Evolutionary conservation across 2,888 invertebrate genomes (phyloP).

Genomic region (Mayetiola destructor): DNA sequence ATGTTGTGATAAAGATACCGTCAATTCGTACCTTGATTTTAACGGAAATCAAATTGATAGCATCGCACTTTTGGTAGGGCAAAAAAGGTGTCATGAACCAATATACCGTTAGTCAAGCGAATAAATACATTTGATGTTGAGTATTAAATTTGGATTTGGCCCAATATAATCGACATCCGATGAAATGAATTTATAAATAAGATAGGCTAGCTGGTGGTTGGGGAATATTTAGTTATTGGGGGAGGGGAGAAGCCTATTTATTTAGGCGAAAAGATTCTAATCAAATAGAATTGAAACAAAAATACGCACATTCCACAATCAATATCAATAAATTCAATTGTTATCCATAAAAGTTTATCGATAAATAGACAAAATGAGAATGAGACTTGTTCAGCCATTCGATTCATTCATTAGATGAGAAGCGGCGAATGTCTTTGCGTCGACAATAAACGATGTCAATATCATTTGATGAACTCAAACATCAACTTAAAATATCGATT

Average conservation of each 20-base stretch:
- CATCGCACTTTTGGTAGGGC: neutral
- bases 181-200: too few species aligned
- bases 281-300: conserved; percentile 8
- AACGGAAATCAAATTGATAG: neutral
- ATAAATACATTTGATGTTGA: neutral
- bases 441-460: too few species aligned
- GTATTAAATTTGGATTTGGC: conserved; percentile 6
- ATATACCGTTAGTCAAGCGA: neutral
- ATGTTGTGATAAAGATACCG: too few species aligned
- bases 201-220: too few species aligned
- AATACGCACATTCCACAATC: neutral
- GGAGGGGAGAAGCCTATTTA: too few species aligned
- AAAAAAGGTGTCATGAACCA: neutral
- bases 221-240: too few species aligned
- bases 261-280: neutral
- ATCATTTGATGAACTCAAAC: too few species aligned
- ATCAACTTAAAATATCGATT: too few species aligned
- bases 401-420: neutral
- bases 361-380: neutral
- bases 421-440: too few species aligned
- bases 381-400: neutral
- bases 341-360: conserved; percentile 8
- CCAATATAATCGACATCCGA: neutral
- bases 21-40: too few species aligned
- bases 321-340: conserved; percentile 12